Conservation (phyloP, 2,113 vertebrate species). For the Trochalopteron elliotii region DNA sequence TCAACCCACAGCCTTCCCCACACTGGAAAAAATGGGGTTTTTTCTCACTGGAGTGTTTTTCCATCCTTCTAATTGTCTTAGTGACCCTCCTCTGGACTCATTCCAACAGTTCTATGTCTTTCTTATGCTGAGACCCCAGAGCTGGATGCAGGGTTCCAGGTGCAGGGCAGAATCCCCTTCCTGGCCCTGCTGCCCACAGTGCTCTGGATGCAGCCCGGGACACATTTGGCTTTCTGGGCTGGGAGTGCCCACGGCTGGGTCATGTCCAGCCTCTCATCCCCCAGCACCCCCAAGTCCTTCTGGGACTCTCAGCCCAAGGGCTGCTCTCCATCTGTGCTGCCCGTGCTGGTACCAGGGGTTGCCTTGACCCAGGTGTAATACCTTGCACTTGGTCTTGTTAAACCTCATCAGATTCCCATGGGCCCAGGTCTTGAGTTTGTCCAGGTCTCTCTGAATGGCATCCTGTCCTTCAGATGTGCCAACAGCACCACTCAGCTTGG, state of each 20-base stretch:
- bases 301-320: neutral
- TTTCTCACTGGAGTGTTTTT: neutral
- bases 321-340: neutral
- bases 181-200: rapidly evolving
- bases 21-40: neutral
- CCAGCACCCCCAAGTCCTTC: neutral
- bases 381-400: neutral
- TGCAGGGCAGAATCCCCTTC: neutral
- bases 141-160: neutral
- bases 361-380: rapidly evolving
- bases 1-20: neutral
- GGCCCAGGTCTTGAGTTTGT: neutral
- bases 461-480: neutral
- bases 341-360: rapidly evolving
- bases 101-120: rapidly evolving
- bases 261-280: neutral
- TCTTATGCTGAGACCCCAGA: neutral
- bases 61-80: neutral
- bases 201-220: neutral
- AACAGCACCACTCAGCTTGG: neutral
- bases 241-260: neutral
- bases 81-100: neutral
- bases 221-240: neutral
- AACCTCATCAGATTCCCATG: neutral
- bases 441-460: neutral